Base-by-base conservation (phyloP, 2,113 vertebrate species). In the Suricata suricatta region DNA sequence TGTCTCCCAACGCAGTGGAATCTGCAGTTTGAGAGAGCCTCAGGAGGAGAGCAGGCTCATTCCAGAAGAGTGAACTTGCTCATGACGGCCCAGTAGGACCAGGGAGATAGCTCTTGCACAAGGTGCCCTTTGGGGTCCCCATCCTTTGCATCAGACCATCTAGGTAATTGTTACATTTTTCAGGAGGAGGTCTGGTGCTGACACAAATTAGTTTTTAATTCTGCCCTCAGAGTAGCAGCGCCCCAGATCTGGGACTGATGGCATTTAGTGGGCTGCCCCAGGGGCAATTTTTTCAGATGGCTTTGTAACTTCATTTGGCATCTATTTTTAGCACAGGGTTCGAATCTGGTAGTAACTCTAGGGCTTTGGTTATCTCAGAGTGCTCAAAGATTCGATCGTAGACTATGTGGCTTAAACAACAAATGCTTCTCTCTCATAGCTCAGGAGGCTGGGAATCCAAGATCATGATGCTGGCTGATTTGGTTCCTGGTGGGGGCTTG, bases 251-350 rank as follows among this genome's bases (percentile, higher is more conserved):
- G 84, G 81, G 31, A 68, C 47, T 63, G 29, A 17, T 88, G 68
- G 13, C 64, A 71, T 79, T 72, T 76, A 88, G 69, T 29, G 68
- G 88, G 77, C 81, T 4, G 44, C 27, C 10, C n/a, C 14, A 47
- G 19, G 85, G 82, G 54, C 31, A 57, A 0, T 76, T 82, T 97
- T 50, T 85, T 88, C 41, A 91, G 85, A 52, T 6, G 19, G 63
- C 50, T 90, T 50, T 38, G 21, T 86, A 57, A 60, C 85, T 97
- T 96, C 23, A 14, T 76, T 87, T 84, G 41, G 27, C 57, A 19
- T 88, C 69, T 96, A 54, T 71, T 88, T 94, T 97, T 77, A 90
- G 54, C 50, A 31, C 13, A 90, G 64, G 9, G 17, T 88, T 95
- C 41, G 93, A 38, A 79, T 0, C 5, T 87, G 33, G 35, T 80